Conservation (phyloP, 2,888 invertebrate species). For the Drosophila imparisetae region DNA sequence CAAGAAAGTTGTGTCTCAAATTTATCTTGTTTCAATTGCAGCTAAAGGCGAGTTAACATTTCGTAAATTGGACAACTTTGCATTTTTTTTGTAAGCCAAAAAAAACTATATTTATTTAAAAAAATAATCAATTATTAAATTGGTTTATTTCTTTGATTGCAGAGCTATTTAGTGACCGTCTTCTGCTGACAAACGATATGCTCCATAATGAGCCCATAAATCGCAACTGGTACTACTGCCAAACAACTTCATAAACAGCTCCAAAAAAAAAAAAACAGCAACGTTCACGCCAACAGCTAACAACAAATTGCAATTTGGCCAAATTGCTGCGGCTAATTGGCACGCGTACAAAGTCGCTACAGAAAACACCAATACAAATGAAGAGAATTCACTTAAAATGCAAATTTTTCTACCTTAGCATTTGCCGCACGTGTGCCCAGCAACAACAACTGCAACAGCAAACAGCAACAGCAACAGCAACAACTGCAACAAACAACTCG, state of each 20-base stretch:
- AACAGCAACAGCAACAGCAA: slow-evolving; percentile 7
- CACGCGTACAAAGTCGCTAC: slow-evolving; percentile 63
- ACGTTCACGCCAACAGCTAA: slow-evolving; percentile 71
- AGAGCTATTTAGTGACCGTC: not conserved
- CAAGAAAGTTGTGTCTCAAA: slow-evolving; percentile 12
- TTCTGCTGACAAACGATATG: slow-evolving; percentile 1
- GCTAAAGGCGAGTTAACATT: not conserved
- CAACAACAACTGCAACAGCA: slow-evolving; percentile 28
- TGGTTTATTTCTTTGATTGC: not conserved
- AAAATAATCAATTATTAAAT: not conserved
- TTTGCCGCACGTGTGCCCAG: slow-evolving; percentile 61
- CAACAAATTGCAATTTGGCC: slow-evolving; percentile 78
- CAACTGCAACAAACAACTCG: slow-evolving; percentile 12
- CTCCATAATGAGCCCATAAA: slow-evolving; percentile 44
- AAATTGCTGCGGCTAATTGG: slow-evolving; percentile 76
- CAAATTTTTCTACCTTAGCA: slow-evolving; percentile 58
- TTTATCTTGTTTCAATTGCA: slow-evolving; percentile 1
- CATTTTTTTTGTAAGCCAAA: not conserved
- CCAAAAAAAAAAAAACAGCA: slow-evolving; percentile 25
- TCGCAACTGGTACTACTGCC: slow-evolving; percentile 25
- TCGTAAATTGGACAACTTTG: too few relatives aligned
- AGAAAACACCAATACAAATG: slow-evolving; percentile 60
- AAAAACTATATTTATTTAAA: not conserved
- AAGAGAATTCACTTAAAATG: slow-evolving; percentile 77
- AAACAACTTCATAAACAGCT: slow-evolving; percentile 72